phyloP scores from a whole-genome alignment of 2,113 vertebrate genomes.

The Puma concolor region DNA sequence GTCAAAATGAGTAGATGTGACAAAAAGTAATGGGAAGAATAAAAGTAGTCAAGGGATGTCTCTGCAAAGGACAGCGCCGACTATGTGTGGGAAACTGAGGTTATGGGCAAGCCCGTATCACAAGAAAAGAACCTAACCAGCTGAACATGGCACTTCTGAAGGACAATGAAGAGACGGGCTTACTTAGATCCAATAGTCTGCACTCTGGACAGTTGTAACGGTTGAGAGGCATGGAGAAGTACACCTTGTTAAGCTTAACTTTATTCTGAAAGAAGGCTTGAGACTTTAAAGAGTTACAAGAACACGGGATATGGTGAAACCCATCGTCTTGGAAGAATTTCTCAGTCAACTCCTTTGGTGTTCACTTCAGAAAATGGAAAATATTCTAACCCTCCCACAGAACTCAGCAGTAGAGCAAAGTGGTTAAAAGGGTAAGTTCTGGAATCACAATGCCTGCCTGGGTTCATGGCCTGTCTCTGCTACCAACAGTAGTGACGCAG shows the following conservation, averaged over 20 bases:
- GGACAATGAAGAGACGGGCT: neutral
- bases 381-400: neutral
- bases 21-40: neutral
- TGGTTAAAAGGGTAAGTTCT: neutral
- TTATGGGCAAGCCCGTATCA: neutral
- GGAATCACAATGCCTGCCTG: neutral
- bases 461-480: neutral
- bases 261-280: neutral
- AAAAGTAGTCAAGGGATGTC: neutral
- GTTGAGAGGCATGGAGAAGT: neutral
- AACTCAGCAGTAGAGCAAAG: neutral
- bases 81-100: neutral
- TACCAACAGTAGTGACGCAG: neutral
- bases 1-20: neutral
- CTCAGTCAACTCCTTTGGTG: neutral
- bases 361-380: neutral
- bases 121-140: neutral
- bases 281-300: neutral
- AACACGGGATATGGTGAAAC: neutral
- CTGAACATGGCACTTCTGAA: neutral
- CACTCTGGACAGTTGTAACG: neutral
- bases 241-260: neutral
- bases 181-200: neutral
- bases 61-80: neutral
- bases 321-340: neutral